These are phyloP conservation scores for Spialia ferax DNA, from an alignment of 2,888 invertebrate species.

Conservation along the genomic window DNA sequence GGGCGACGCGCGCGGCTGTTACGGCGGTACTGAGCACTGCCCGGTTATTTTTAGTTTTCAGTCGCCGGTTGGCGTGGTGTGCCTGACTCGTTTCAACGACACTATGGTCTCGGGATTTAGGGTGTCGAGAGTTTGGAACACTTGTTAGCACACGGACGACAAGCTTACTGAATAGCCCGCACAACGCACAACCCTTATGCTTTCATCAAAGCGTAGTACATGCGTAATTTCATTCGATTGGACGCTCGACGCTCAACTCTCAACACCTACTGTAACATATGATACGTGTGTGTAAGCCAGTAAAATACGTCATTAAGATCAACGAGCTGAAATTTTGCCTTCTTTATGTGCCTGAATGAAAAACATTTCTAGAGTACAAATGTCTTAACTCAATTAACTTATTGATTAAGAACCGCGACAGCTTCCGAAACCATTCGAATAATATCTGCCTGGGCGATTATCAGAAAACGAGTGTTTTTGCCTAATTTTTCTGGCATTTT, in stretches of 20 bases:
- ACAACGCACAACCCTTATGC: conserved; percentile 43
- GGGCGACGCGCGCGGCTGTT: conserved; percentile 81
- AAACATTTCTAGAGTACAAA: too few species aligned
- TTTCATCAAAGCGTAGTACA: conserved; percentile 2
- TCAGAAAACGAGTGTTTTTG: too few species aligned
- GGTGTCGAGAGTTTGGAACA: conserved; percentile 51
- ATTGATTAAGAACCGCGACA: too few species aligned
- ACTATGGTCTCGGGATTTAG: conserved; percentile 57
- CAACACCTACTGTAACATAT: background rate
- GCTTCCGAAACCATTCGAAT: too few species aligned
- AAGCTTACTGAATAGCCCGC: conserved; percentile 37
- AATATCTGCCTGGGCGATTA: too few species aligned
- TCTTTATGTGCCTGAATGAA: background rate
- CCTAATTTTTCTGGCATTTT: too few species aligned
- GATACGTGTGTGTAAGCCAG: background rate
- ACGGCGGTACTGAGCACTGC: conserved; percentile 80
- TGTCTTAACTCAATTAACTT: too few species aligned
- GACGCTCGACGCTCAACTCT: background rate
- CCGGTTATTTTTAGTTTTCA: conserved; percentile 85
- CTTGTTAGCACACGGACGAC: conserved; percentile 24
- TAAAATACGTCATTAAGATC: background rate
- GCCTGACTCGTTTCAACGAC: conserved; percentile 48
- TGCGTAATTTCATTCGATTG: background rate
- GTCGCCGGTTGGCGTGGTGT: conserved; percentile 67
- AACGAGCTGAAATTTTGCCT: background rate